Base-by-base conservation (phyloP, 2,797 vertebrate species). In the Takifugu rubripes region DNA sequence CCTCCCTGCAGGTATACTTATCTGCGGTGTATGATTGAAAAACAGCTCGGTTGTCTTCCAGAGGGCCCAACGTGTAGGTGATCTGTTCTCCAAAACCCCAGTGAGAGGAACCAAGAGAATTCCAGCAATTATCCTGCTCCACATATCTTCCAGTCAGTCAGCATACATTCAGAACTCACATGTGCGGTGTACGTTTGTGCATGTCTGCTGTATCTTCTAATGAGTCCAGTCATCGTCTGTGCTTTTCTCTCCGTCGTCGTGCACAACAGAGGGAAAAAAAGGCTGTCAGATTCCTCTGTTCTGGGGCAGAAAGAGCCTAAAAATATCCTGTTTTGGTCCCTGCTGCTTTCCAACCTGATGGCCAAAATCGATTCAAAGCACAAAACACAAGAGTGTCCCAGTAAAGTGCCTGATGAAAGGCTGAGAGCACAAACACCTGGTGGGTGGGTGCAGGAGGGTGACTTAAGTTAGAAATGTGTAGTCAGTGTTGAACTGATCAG, bases 1-100 rank as follows among this genome's bases (percentile, higher is more conserved):
- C 64, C 6, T 57, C 8, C 50, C n/a, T 67, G 40, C 36, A 98
- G 97, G 57, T 98, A 98, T 60, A 94, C 92, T 0, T 90, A 89
- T 59, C 90, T 98, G 52, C 92, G 95, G 29, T 77, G 92, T 50
- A 90, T 94, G 78, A 96, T 99, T 6, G 92, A 98, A 75, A 95
- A 94, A 59, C 93, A 95, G 84, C 86, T 98, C 50, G 87, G 92
- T 54, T 94, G 94, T 88, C 88, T 93, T 58, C 91, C 92, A 0
- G 91, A 91, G 36, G 87, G 84, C 11, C 75, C 89, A 7, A 84
- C 88, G 3, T 91, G 89, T 73, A 89, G 92, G 87, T 93, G 86
- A 92, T 25, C 33, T 6, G 2, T 56, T 46, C 51, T 5, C 25
- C 15, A 24, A 48, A 57, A 36, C 21, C 29, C 54, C 29, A 12